Base-by-base conservation (phyloP, 2,113 vertebrate genomes). In the Phyllostomus hastatus region DNA sequence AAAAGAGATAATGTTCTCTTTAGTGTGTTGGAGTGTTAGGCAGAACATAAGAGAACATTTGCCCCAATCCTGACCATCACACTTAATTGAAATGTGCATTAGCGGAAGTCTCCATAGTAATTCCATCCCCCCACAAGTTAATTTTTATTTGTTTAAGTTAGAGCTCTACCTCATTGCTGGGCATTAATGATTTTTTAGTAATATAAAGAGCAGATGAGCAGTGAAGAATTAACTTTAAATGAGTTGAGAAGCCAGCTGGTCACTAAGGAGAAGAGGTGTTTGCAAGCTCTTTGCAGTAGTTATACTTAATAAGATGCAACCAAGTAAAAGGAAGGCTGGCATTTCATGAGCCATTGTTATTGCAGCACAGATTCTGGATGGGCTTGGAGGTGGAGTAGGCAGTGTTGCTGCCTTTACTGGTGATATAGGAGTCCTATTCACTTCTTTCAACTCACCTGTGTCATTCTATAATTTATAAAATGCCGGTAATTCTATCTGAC, bases 161-260 rank as follows among this genome's bases (percentile, higher is more conserved):
- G 90, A 97, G 96, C 95, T 97, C 93, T 93, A 98, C 95, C 73
- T 98, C 95, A 98, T 98, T 98, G 97, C 93, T 87, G 98, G 87
- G 69, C 95, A 96, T 97, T 98, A 98, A 98, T 98, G 97, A 98
- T 95, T 95, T 97, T 94, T 95, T 69, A 95, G 88, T 70, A 97
- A 97, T 90, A 92, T 43, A 97, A 98, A 92, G 92, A 95, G 94
- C 93, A 97, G 61, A 96, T 97, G 92, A 96, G 66, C 90, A 97
- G 81, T 94, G 97, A 98, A 97, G 81, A 97, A 97, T 95, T 95
- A 97, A 95, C 90, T 96, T 86, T 86, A 93, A 91, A 87, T 90
- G 80, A 95, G 41, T 83, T 46, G 75, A 89, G 82, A 93, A 90
- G 22, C 46, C 75, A 91, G 38, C 54, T 89, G 82, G 43, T 31